Percentiles rank a stretch among this genome's conserved stretches.
Evolutionary conservation across 2,888 invertebrate genomes (phyloP).

Genomic region (Drosophila testacea): DNA sequence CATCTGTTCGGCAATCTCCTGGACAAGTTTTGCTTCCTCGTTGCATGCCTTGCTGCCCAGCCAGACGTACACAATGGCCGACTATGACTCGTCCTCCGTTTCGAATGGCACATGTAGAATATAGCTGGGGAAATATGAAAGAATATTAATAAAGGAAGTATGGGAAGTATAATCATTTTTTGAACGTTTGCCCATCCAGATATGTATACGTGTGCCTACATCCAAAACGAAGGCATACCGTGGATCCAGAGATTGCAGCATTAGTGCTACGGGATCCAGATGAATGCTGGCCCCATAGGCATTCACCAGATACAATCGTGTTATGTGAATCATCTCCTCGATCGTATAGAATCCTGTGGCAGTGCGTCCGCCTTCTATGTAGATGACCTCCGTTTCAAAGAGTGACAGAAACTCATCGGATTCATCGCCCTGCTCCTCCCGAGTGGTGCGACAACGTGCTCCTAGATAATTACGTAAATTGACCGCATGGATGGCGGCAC

Average conservation of each 20-base stretch:
- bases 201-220: constrained; percentile 92
- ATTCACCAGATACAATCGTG: constrained; percentile 94
- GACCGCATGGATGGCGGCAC: constrained; percentile 96
- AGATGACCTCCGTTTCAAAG: constrained; percentile 95
- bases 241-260: constrained; percentile 92
- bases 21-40: constrained; percentile 93
- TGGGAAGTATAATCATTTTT: constrained; percentile 87
- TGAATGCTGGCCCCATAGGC: constrained; percentile 94
- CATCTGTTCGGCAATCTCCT: constrained; percentile 97
- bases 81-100: constrained; percentile 90
- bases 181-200: constrained; percentile 93
- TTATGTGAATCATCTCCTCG: constrained; percentile 94
- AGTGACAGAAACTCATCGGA: constrained; percentile 97
- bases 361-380: constrained; percentile 98
- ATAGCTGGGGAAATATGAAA: constrained; percentile 87
- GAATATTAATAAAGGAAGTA: not conserved
- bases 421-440: constrained; percentile 98
- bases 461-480: constrained; percentile 98
- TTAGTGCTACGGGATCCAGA: constrained; percentile 93
- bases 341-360: constrained; percentile 98
- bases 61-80: constrained; percentile 98
- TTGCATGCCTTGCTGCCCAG: constrained; percentile 93
- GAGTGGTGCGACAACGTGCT: constrained; percentile 95
- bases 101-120: constrained; percentile 97
- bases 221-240: constrained; percentile 97